Conservation (phyloP, 53 echinoderm and acorn worm genomes). For the Holothuria scabra region DNA sequence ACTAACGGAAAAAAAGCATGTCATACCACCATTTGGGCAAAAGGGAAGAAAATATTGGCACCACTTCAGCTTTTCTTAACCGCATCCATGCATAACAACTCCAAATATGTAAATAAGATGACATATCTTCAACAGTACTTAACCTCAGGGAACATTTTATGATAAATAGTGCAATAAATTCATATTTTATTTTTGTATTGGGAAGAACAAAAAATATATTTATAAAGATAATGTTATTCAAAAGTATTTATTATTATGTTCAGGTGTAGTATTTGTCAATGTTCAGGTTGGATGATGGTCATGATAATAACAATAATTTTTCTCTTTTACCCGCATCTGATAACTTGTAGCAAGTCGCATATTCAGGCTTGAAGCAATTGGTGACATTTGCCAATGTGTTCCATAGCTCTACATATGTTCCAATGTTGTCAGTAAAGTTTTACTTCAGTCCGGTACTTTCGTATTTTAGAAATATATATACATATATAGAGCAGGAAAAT, state of each 20-base stretch:
- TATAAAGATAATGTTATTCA: not conserved
- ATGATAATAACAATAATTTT: not conserved
- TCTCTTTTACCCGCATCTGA: not conserved
- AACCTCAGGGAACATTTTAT: conserved; percentile 20
- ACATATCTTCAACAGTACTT: not conserved
- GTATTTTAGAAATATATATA: no score
- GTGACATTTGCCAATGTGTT: not conserved
- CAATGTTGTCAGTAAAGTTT: no score
- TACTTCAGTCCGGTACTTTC: no score
- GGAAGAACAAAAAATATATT: conserved; percentile 31
- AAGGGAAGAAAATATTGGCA: not conserved
- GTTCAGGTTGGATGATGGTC: conserved; percentile 1
- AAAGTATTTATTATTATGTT: not conserved
- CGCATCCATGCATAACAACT: conserved; percentile 14
- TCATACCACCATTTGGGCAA: no score
- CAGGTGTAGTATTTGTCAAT: conserved; percentile 36
- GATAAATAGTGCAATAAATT: conserved; percentile 32
- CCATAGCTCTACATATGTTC: no score
- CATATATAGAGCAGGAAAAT: no score
- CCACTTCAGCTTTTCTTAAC: not conserved
- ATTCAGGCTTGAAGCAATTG: not conserved
- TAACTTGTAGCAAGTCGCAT: not conserved
- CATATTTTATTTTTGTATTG: conserved; percentile 38
- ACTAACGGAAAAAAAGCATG: not conserved
- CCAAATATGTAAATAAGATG: not conserved